Percentiles rank a stretch among this genome's conserved stretches.
phyloP scores from a whole-genome alignment of 2,888 invertebrate species.

The Phoenoteleia sp. region DNA sequence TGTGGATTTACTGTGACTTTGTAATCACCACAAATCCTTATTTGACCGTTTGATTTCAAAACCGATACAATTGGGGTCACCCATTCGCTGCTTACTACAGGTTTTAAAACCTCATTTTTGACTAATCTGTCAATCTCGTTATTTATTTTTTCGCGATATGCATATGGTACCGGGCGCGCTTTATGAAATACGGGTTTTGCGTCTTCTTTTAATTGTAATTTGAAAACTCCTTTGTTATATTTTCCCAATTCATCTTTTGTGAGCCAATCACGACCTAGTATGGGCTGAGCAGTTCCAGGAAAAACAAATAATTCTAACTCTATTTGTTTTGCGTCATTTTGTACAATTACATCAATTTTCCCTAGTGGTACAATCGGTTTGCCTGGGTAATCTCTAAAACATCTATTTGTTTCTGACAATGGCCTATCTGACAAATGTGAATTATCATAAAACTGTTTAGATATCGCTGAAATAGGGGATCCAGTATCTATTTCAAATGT shows the following conservation, averaged over 20 bases:
- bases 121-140: slow-evolving; percentile 38
- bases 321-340: neutral
- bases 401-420: slow-evolving; percentile 3
- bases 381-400: slow-evolving; percentile 46
- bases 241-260: slow-evolving; percentile 26
- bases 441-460: slow-evolving; percentile 32
- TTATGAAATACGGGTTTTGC: slow-evolving; percentile 58
- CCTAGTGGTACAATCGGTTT: slow-evolving; percentile 24
- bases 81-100: slow-evolving; percentile 28
- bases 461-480: slow-evolving; percentile 59
- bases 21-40: slow-evolving; percentile 75
- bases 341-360: slow-evolving; percentile 37
- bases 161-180: slow-evolving; percentile 46
- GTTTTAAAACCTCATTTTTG: slow-evolving; percentile 20
- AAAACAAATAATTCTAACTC: slow-evolving; percentile 39
- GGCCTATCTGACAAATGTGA: slow-evolving; percentile 8
- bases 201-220: slow-evolving; percentile 30
- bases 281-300: slow-evolving; percentile 22
- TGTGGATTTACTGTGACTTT: slow-evolving; percentile 77
- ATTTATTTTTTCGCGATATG: slow-evolving; percentile 28
- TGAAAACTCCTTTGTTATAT: slow-evolving; percentile 50
- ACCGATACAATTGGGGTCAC: slow-evolving; percentile 70
- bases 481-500: slow-evolving; percentile 64
- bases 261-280: slow-evolving; percentile 44
- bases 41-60: slow-evolving; percentile 20